phyloP scores from a whole-genome alignment of 2,113 vertebrate genomes.

The Junco hyemalis region DNA sequence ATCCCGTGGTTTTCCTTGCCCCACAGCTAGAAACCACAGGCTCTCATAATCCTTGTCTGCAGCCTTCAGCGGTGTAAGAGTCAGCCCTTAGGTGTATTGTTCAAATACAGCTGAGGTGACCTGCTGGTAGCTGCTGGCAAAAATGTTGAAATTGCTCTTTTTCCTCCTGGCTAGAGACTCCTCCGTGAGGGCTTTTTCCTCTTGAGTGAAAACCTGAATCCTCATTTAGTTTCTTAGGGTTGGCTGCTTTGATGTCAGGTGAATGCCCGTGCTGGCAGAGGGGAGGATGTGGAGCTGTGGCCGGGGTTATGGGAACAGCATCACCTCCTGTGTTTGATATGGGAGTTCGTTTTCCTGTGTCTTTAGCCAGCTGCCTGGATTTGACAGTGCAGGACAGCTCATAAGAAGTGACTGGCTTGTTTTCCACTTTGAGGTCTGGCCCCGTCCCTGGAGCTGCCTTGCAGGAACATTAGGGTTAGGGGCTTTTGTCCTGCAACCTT shows the following conservation, averaged over 20 bases:
- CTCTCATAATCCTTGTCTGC: not conserved
- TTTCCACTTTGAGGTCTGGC: not conserved
- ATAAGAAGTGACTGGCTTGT: not conserved
- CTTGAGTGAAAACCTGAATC: not conserved
- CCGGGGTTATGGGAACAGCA: not conserved
- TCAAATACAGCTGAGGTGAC: not conserved
- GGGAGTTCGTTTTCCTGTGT: not conserved
- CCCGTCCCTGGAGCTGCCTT: not conserved
- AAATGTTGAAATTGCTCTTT: not conserved
- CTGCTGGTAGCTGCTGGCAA: not conserved
- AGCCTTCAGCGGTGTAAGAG: not conserved
- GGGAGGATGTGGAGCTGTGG: not conserved
- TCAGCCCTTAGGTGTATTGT: not conserved
- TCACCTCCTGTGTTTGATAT: not conserved
- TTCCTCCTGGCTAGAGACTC: not conserved
- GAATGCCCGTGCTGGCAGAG: fast-evolving
- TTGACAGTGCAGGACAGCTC: not conserved
- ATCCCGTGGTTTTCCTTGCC: not conserved
- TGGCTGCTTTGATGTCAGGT: not conserved
- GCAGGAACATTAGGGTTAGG: not conserved
- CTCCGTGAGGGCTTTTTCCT: not conserved
- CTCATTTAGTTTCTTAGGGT: not conserved
- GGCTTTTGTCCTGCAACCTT: not conserved
- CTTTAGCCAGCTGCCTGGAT: not conserved
- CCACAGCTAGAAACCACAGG: not conserved